Base-by-base conservation (phyloP, 1,140 invertebrate species). In the Epicauta chinensis region DNA sequence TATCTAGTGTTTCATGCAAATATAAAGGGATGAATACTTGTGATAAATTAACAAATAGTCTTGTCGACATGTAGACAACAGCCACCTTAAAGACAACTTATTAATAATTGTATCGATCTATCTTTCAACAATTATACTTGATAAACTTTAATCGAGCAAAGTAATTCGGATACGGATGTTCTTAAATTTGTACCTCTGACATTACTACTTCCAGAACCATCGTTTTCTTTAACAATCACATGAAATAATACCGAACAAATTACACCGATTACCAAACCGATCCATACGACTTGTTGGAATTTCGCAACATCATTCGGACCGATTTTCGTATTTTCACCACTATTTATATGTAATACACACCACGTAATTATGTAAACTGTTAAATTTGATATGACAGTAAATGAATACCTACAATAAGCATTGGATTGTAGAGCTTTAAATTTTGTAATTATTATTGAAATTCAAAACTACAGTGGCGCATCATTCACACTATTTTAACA, bases 21-120 rank as follows among this genome's bases (percentile, higher is more conserved):
- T 96, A 98, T 44, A 97, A 74, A 1, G 93, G 92, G 39, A 96
- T 79, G 61, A 96, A 91, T 15, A 92, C 84, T 76, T 97, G 93
- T 14, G 86, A 85, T 30, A 96, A 73, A 75, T 97, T 97, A 6
- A 93, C 84, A 67, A 88, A 91, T 32, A 97, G 71, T 63, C 93
- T 77, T 9, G 92, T 91, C 16, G 82, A 79, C 89, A 95, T 95
- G 66, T 98, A 98, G 37, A 96, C 73, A 0, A 83, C 65, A 37
- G 84, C 91, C 23, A 92, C 78, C 81, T 92, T 75, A 67, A 86
- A 86, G 58, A 84, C 77, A 34, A 5, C 3, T 6, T 10, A 31
- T 40, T 30, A 9, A 12, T 52, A 23, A n/a, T 23, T 23, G 23
- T 23, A 23, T n/a, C n/a, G n/a, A n/a, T n/a, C n/a, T n/a, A n/a